Evolutionary conservation across 2,888 invertebrate genomes (phyloP).

Genomic region (Hipparchia sbordonii): DNA sequence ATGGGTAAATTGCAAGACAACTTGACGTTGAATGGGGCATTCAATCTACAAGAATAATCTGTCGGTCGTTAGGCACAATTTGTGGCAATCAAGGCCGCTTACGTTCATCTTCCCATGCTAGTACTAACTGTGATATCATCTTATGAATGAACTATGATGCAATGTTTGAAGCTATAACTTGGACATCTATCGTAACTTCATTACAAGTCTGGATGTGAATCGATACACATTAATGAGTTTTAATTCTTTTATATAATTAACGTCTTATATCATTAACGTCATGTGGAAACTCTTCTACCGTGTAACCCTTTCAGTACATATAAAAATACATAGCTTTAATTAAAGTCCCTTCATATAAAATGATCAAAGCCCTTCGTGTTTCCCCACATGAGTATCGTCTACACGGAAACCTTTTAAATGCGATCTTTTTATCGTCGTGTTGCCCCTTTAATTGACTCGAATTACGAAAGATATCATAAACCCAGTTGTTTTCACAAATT

Average conservation of each 20-base stretch:
- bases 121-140: constrained; percentile 45
- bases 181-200: not conserved
- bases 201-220: not conserved
- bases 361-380: constrained; percentile 26
- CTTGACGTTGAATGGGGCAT: constrained; percentile 42
- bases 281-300: constrained; percentile 6
- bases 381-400: constrained; percentile 16
- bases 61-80: constrained; percentile 65
- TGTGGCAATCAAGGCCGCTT: constrained; percentile 59
- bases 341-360: constrained; percentile 13
- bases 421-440: constrained; percentile 15
- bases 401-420: constrained; percentile 21
- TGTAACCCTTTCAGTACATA: constrained; percentile 7
- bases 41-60: constrained; percentile 55
- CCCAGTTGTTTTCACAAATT: constrained; percentile 7
- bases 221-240: constrained; percentile 3
- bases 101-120: constrained; percentile 44
- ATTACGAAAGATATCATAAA: constrained; percentile 14
- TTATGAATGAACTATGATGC: constrained; percentile 51
- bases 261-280: not conserved
- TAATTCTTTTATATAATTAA: constrained; percentile 22
- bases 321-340: constrained; percentile 17
- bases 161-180: constrained; percentile 34
- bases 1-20: constrained; percentile 7
- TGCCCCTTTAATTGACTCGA: constrained; percentile 3